A percentile compares a stretch with the other conserved stretches of the same genome.
These are phyloP conservation scores for Hypsibius dujardini DNA, from an alignment of 1,140 invertebrate genomes.

Conservation along the genomic window DNA sequence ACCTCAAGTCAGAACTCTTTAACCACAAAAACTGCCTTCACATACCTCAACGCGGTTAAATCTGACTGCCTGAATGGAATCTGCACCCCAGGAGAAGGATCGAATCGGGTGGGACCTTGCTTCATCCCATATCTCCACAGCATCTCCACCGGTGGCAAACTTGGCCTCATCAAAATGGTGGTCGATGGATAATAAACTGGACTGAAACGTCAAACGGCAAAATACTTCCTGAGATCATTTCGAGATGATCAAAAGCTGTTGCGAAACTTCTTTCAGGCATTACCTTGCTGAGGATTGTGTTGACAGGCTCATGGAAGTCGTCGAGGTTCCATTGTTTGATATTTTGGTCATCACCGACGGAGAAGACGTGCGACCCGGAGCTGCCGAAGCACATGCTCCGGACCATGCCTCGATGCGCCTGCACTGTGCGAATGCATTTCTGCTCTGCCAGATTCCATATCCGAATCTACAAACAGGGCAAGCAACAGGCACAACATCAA, in stretches of 20 bases:
- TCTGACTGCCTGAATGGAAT: constrained; percentile 65
- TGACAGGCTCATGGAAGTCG: constrained; percentile 47
- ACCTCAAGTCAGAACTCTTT: constrained; percentile 19
- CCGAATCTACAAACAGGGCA: too few species aligned
- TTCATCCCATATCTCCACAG: constrained; percentile 72
- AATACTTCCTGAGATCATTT: constrained; percentile 21
- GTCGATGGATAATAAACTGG: constrained; percentile 57
- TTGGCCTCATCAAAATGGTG: constrained; percentile 57
- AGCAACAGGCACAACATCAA: too few species aligned
- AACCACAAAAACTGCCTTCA: constrained; percentile 27
- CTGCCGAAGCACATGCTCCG: constrained; percentile 54
- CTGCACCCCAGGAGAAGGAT: constrained; percentile 75
- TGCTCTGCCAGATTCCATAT: constrained; percentile 69
- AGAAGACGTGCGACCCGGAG: constrained; percentile 47
- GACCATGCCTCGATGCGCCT: constrained; percentile 80
- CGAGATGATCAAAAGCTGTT: too few species aligned
- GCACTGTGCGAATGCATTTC: constrained; percentile 51
- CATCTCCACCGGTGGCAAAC: constrained; percentile 86
- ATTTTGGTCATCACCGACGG: constrained; percentile 79
- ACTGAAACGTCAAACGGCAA: constrained; percentile 35
- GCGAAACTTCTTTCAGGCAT: too few species aligned
- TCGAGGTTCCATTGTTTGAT: constrained; percentile 71
- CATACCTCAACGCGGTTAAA: constrained; percentile 68
- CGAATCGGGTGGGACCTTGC: constrained; percentile 63
- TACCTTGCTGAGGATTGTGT: constrained; percentile 48